phyloP scores from a whole-genome alignment of 2,888 invertebrate species.

The Neria commutata region DNA sequence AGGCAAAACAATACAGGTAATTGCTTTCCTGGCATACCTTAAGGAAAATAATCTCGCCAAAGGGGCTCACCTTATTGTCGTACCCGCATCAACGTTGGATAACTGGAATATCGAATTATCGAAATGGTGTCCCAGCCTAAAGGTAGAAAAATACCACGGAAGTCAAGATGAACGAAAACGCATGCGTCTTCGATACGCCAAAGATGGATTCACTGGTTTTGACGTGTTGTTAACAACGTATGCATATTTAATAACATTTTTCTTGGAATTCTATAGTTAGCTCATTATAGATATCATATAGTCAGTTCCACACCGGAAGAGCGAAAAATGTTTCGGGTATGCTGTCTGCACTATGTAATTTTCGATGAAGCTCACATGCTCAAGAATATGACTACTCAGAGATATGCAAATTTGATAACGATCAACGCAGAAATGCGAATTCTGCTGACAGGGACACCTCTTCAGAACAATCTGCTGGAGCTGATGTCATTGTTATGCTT shows the following conservation, averaged over 20 bases:
- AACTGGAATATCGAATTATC: constrained; percentile 83
- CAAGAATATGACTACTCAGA: constrained; percentile 93
- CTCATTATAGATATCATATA: constrained; percentile 57
- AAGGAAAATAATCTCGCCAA: constrained; percentile 76
- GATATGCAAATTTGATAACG: constrained; percentile 86
- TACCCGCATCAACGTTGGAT: constrained; percentile 94
- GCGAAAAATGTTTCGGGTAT: constrained; percentile 88
- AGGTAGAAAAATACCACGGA: constrained; percentile 89
- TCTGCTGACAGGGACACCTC: constrained; percentile 91
- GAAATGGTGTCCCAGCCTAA: constrained; percentile 78
- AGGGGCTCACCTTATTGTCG: constrained; percentile 90
- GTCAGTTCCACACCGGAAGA: constrained; percentile 81
- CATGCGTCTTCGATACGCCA: constrained; percentile 77
- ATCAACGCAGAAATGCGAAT: constrained; percentile 88
- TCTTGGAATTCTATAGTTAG: neutral
- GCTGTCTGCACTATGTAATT: constrained; percentile 87
- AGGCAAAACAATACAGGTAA: constrained; percentile 94
- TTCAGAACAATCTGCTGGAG: constrained; percentile 95
- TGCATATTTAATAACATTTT: constrained; percentile 46
- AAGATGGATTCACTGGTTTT: constrained; percentile 73
- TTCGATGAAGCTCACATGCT: constrained; percentile 99
- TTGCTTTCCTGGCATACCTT: constrained; percentile 87
- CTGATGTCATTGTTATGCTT: constrained; percentile 94
- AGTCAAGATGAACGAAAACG: constrained; percentile 81
- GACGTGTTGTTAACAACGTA: constrained; percentile 91